Percentiles rank a stretch among this genome's conserved stretches.
phyloP scores from a whole-genome alignment of 1,140 invertebrate genomes.

The Drosophila sucinea region DNA sequence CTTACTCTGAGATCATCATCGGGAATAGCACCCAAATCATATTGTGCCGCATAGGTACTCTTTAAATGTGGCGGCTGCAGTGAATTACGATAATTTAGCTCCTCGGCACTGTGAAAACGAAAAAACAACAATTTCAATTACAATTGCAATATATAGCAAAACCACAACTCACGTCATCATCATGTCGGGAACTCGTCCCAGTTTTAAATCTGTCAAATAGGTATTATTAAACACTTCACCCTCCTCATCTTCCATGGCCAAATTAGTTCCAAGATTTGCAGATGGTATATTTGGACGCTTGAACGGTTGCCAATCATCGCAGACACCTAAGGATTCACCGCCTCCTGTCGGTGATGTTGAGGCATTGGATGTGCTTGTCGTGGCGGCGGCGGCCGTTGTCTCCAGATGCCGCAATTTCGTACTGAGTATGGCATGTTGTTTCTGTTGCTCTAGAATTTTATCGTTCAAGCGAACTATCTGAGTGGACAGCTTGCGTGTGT shows the following conservation, averaged over 20 bases:
- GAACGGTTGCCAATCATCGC: conserved; percentile 54
- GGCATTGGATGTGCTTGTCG: neutral
- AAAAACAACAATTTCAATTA: neutral
- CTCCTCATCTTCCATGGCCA: conserved; percentile 92
- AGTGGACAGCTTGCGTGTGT: conserved; percentile 69
- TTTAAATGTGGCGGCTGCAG: conserved; percentile 93
- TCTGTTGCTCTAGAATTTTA: conserved; percentile 71
- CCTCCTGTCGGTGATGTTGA: neutral
- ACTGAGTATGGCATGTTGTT: conserved; percentile 66
- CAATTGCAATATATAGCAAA: too few relatives aligned
- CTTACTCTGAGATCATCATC: conserved; percentile 92
- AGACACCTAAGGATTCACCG: neutral
- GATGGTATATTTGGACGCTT: conserved; percentile 53
- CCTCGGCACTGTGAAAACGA: conserved; percentile 77
- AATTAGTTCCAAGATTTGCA: conserved; percentile 80
- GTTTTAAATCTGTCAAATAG: conserved; percentile 87
- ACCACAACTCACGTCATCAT: conserved; percentile 51
- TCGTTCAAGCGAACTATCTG: conserved; percentile 80
- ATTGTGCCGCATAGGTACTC: conserved; percentile 93
- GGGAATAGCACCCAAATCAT: conserved; percentile 85
- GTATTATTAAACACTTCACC: conserved; percentile 91
- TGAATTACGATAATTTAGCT: conserved; percentile 93
- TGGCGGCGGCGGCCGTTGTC: conserved; percentile 18
- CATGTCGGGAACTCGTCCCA: conserved; percentile 56
- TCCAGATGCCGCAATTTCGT: conserved; percentile 71